phyloP scores from a whole-genome alignment of 2,113 vertebrate species.

The Cettia cetti region DNA sequence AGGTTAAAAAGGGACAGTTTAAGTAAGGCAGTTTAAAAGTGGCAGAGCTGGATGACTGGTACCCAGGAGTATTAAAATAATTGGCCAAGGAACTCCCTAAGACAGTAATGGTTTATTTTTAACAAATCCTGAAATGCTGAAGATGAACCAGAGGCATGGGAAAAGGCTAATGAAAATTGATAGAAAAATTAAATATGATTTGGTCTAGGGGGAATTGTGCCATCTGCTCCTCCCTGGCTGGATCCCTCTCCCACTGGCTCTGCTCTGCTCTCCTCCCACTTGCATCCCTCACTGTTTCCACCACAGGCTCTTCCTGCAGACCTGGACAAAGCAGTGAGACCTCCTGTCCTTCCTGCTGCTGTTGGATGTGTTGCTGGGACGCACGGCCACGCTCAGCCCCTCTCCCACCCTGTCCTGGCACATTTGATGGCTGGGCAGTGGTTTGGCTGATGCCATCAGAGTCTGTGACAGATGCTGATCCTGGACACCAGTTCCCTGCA shows the following conservation, averaged over 20 bases:
- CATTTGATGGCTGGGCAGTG: neutral
- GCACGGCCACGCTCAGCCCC: accelerated
- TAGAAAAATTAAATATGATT: slow-evolving; percentile 23
- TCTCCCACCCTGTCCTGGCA: neutral
- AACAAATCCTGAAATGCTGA: neutral
- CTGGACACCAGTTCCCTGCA: neutral
- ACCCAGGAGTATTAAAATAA: slow-evolving; percentile 50
- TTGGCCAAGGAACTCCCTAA: slow-evolving; percentile 7
- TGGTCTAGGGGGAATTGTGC: neutral
- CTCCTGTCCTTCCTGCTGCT: neutral
- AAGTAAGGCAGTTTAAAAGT: slow-evolving; percentile 5
- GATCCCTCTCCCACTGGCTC: neutral
- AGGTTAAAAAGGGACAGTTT: slow-evolving; percentile 22
- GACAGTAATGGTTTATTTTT: slow-evolving; percentile 33
- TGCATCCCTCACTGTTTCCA: accelerated
- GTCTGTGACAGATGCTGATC: too few relatives aligned
- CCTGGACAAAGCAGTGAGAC: accelerated
- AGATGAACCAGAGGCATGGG: neutral
- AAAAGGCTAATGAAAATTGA: slow-evolving; percentile 25
- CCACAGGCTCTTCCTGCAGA: neutral
- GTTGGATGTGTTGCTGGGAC: accelerated
- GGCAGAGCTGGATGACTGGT: slow-evolving; percentile 20
- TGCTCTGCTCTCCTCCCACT: neutral
- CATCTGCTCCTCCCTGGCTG: neutral
- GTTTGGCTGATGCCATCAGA: neutral